phyloP scores from a whole-genome alignment of 2,888 invertebrate species.

The Pandemis corylana region DNA sequence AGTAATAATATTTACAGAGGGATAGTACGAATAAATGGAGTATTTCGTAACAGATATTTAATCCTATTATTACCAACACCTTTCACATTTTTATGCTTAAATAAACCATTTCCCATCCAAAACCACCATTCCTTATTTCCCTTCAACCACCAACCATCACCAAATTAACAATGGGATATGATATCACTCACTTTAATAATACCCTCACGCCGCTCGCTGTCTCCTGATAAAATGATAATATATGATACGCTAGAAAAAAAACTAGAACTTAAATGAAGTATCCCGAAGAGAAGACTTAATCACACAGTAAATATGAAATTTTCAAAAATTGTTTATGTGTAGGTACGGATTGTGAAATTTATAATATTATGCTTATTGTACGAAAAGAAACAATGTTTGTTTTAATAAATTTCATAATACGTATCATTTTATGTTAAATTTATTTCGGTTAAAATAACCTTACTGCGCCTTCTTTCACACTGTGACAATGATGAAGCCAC shows the following conservation, averaged over 20 bases:
- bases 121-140: slow-evolving; percentile 49
- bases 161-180: slow-evolving; percentile 79
- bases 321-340: neutral
- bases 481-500: slow-evolving; percentile 17
- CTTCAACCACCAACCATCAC: slow-evolving; percentile 72
- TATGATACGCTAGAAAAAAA: slow-evolving; percentile 73
- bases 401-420: neutral
- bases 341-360: neutral
- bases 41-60: neutral
- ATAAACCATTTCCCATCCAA: slow-evolving; percentile 38
- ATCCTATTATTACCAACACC: slow-evolving; percentile 31
- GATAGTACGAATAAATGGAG: neutral
- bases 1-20: slow-evolving; percentile 8
- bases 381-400: slow-evolving; percentile 5
- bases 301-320: neutral
- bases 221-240: slow-evolving; percentile 63
- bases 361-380: neutral
- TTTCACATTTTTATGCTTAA: slow-evolving; percentile 19
- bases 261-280: slow-evolving; percentile 51
- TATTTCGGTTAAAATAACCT: slow-evolving; percentile 1
- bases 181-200: slow-evolving; percentile 73
- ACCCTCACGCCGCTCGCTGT: slow-evolving; percentile 63
- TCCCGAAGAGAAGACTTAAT: neutral
- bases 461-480: slow-evolving; percentile 10
- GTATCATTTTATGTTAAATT: slow-evolving; percentile 4